Evolutionary conservation across 2,888 invertebrate species (phyloP), one percentile per base, ranked within the genome.

Genomic region (Dryobota labecula): DNA sequence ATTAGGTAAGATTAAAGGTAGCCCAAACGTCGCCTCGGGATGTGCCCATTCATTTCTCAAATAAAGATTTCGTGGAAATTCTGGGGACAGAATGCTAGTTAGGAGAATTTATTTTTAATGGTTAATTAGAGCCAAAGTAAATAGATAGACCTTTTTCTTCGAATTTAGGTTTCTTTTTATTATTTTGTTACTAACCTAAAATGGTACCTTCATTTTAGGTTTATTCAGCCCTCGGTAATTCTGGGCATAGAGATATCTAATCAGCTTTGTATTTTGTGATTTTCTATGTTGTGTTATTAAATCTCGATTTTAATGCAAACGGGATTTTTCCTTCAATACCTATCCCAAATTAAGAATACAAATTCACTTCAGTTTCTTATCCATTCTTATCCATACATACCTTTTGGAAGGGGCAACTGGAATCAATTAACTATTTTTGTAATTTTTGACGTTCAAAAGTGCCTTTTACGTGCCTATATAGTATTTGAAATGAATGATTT

Each of bases 1-100:
- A 77, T 77, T 77, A 77, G 41, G 71, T 30, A 53, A 66, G 58
- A 66, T 76, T 66, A 66, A 71, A 77, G 41, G 71, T 77, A 66
- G 65, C 41, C 65, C 57, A 18, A 43, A 62, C 71, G 58, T 53
- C n/a, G 53, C 77, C 62, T 33, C 49, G 13, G 66, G 71, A 15
- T 13, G n/a, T 36, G 54, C 20, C 53, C 51, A 62, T 71, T 76
- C 18, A 76, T 60, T 69, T 53, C 33, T 45, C 45, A 62, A 74
- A 58, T 57, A 68, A 62, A 74, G 36, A 57, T 30, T 58, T 38
- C 13, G 54, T 43, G 36, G 30, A 60, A 68, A 49, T 36, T 74
- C 33, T 66, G 47, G 20, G 36, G 53, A 56, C 49, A 49, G 13
- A 66, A 36, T 60, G 8, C 41, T 60, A 74, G 66, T 54, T 56